A percentile compares a stretch with the other conserved stretches of the same genome.
These are phyloP conservation scores for Aptenodytes patagonicus DNA, from an alignment of 2,113 vertebrate genomes.

Conservation along the genomic window DNA sequence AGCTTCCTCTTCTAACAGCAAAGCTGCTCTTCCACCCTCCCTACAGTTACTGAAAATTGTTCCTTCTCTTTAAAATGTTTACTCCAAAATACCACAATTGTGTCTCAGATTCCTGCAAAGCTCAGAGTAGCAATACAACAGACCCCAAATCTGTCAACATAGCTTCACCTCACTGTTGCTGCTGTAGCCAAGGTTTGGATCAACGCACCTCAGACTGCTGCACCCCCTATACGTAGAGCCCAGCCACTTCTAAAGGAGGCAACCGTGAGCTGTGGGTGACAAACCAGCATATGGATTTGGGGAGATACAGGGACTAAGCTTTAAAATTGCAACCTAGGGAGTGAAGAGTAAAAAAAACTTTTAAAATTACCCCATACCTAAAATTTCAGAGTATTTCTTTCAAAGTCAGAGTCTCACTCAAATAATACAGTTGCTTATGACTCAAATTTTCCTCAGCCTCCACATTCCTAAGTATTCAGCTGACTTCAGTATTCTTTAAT, in stretches of 20 bases:
- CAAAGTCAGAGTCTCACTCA: background rate
- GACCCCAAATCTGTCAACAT: background rate
- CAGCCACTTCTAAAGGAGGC: background rate
- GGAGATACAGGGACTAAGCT: background rate
- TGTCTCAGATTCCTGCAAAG: background rate
- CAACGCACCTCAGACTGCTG: background rate
- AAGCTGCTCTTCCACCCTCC: background rate
- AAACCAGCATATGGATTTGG: background rate
- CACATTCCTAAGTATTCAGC: background rate
- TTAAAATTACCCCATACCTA: background rate
- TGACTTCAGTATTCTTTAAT: background rate
- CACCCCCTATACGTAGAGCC: rapidly evolving
- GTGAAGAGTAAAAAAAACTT: background rate
- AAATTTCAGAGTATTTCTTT: background rate
- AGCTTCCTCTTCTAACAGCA: slow-evolving; percentile 6
- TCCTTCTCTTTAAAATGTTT: slow-evolving; percentile 9
- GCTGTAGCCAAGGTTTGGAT: background rate
- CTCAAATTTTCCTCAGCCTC: background rate
- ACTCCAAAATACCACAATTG: background rate
- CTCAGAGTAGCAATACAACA: background rate
- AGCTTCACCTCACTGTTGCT: background rate
- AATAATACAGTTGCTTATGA: background rate
- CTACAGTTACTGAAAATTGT: background rate
- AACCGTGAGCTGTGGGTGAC: background rate
- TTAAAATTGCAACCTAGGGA: background rate